Percentiles rank a stretch among this genome's conserved stretches.
Evolutionary conservation across 2,113 vertebrate genomes (phyloP).

Genomic region (Dicentrarchus labrax): DNA sequence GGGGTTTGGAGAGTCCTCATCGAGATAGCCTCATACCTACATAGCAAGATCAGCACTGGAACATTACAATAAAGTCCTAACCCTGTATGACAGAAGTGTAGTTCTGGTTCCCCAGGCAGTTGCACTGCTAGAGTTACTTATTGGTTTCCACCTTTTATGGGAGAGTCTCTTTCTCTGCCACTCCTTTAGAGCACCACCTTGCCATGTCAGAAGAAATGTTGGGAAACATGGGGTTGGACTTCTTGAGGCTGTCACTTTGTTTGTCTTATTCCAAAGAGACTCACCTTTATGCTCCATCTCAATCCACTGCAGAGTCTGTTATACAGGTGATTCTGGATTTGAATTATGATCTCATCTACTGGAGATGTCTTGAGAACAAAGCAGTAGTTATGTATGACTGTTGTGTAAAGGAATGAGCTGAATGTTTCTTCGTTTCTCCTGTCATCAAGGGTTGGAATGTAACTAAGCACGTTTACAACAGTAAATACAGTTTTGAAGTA

Average conservation of each 20-base stretch:
- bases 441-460: not conserved
- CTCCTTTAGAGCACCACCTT: constrained; percentile 69
- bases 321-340: not conserved
- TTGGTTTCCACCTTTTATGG: constrained; percentile 24
- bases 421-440: constrained; percentile 16
- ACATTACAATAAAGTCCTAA: not conserved
- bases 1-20: constrained; percentile 2
- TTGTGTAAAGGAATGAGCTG: not conserved
- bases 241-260: constrained; percentile 39
- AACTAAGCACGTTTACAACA: not conserved
- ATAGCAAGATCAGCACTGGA: not conserved
- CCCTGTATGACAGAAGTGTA: not conserved
- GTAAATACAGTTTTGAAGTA: not conserved
- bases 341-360: not conserved
- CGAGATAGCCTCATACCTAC: constrained; percentile 13
- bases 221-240: constrained; percentile 66
- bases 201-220: constrained; percentile 56
- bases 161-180: constrained; percentile 46
- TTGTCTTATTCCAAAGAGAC: constrained; percentile 45
- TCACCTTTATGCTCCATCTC: not conserved
- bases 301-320: not conserved
- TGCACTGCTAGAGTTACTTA: not conserved
- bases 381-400: not conserved
- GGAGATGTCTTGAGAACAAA: not conserved
- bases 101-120: not conserved